These are phyloP conservation scores for Xiphias gladius DNA, from an alignment of 2,113 vertebrate species.

Conservation along the genomic window DNA sequence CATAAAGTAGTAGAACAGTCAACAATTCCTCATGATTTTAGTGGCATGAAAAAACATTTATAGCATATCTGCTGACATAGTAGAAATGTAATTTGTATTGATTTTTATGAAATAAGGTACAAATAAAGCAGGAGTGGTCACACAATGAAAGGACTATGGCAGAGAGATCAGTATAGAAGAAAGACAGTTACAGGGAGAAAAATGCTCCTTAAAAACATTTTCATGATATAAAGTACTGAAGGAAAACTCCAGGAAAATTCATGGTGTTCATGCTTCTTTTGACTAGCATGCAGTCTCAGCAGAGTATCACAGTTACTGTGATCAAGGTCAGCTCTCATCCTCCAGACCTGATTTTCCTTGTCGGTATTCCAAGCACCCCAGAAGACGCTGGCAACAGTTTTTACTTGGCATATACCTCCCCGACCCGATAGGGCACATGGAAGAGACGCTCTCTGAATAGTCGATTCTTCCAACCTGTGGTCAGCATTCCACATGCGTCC, in stretches of 20 bases:
- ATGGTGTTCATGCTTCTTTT: conserved; percentile 7
- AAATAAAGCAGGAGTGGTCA: conserved; percentile 17
- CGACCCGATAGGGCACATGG: conserved; percentile 72
- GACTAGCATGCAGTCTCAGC: conserved; percentile 43
- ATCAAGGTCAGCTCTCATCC: conserved; percentile 78
- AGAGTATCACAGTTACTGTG: conserved; percentile 56
- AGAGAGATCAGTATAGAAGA: neutral
- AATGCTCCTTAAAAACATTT: neutral
- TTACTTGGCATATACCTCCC: conserved; percentile 80
- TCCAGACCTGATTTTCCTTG: conserved; percentile 74
- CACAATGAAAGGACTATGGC: neutral
- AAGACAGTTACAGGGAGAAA: neutral
- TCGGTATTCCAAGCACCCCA: conserved; percentile 80
- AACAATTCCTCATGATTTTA: conserved; percentile 30
- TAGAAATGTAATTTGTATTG: conserved; percentile 48
- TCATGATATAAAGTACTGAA: conserved; percentile 5
- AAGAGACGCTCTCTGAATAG: conserved; percentile 77
- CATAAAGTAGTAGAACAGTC: neutral
- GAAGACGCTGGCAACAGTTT: conserved; percentile 78
- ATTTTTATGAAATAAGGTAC: conserved; percentile 45
- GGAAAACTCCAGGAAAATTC: neutral
- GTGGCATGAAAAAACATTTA: conserved; percentile 16
- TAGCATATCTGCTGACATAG: conserved; percentile 31
- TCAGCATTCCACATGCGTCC: conserved; percentile 81
- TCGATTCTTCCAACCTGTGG: conserved; percentile 77